A percentile compares a stretch with the other conserved stretches of the same genome.
phyloP scores from a whole-genome alignment of 2,888 invertebrate genomes.

The Chaitophorus viminalis region DNA sequence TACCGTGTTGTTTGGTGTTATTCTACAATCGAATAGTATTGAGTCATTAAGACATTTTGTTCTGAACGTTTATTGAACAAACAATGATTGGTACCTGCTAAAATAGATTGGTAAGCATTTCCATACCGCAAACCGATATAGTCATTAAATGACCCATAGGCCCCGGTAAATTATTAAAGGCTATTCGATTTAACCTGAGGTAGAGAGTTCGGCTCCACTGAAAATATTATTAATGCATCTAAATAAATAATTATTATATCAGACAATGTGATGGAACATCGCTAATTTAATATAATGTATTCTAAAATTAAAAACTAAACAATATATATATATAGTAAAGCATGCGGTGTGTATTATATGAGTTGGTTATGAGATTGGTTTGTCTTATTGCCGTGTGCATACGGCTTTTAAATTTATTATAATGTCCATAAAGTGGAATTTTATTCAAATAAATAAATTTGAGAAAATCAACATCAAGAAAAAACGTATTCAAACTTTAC shows the following conservation, averaged over 20 bases:
- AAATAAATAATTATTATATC: neutral
- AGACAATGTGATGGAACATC: neutral
- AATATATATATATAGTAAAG: no score
- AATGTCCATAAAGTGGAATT: no score
- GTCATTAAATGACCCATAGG: neutral
- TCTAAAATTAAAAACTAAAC: neutral
- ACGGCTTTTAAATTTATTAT: no score
- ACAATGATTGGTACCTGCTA: neutral
- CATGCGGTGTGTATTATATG: constrained; percentile 44
- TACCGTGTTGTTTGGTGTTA: no score
- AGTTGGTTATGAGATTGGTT: constrained; percentile 12
- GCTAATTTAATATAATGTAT: neutral
- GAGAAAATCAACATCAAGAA: no score
- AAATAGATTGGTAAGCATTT: neutral
- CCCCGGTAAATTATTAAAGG: neutral
- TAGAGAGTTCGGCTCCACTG: constrained; percentile 46
- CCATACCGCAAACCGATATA: neutral
- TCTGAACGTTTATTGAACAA: neutral
- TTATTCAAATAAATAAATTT: no score
- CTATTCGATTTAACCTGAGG: neutral
- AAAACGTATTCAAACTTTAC: no score
- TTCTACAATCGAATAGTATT: neutral
- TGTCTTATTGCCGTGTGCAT: neutral
- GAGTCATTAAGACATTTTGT: neutral
- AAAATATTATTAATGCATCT: constrained; percentile 24